A percentile compares a stretch with the other conserved stretches of the same genome.
Conservation (phyloP, 2,797 vertebrate genomes). For the Paramormyrops hopkinsi region DNA sequence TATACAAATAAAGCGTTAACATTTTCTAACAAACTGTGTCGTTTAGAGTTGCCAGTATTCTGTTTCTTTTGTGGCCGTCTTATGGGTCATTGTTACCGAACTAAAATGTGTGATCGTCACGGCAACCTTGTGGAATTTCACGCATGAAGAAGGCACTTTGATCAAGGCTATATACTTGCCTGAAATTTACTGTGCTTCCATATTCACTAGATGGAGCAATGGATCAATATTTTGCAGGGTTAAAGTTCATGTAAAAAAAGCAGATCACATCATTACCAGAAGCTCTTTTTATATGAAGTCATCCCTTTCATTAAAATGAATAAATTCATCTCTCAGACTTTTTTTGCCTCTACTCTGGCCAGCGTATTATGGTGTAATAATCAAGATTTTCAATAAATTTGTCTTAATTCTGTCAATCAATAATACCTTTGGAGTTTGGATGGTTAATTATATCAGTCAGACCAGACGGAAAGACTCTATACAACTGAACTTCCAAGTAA, state of each 20-base stretch:
- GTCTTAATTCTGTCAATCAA: slow-evolving; percentile 1
- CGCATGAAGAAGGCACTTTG: neutral
- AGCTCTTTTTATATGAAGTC: neutral
- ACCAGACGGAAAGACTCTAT: neutral
- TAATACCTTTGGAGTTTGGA: neutral
- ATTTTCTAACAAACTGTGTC: slow-evolving; percentile 63
- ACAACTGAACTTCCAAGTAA: neutral
- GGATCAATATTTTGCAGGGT: slow-evolving; percentile 7
- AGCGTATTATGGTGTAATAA: neutral
- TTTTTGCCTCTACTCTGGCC: neutral
- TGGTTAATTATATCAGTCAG: neutral
- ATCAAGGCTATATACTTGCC: neutral
- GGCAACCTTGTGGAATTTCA: neutral
- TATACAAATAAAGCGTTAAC: slow-evolving; percentile 79
- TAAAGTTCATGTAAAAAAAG: neutral
- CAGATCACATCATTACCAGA: neutral
- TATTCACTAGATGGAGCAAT: slow-evolving; percentile 5
- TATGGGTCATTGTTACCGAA: slow-evolving; percentile 1
- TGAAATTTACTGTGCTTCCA: neutral
- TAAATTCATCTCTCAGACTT: neutral
- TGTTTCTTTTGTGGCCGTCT: slow-evolving; percentile 3
- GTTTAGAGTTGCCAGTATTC: slow-evolving; percentile 29
- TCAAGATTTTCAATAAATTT: neutral
- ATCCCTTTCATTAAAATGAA: neutral
- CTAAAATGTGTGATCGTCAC: neutral